Conservation (phyloP, 2,888 invertebrate genomes). For the Rotaria macrura region DNA sequence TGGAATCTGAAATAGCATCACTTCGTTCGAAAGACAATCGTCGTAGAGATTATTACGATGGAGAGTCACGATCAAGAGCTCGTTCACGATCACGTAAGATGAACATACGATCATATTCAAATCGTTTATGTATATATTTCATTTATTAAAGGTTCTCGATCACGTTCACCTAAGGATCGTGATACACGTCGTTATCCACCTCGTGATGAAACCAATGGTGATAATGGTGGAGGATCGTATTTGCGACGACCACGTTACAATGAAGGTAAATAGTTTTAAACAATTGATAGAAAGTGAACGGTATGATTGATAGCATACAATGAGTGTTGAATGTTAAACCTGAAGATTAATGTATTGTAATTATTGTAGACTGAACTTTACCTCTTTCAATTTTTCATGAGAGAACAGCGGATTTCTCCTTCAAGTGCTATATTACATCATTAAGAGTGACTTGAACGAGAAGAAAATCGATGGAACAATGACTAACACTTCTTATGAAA, state of each 20-base stretch:
- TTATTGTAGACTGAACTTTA: too few relatives aligned
- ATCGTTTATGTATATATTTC: not conserved
- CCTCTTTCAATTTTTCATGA: too few relatives aligned
- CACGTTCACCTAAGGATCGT: not conserved
- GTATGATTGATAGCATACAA: too few relatives aligned
- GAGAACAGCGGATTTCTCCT: too few relatives aligned
- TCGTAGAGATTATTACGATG: not conserved
- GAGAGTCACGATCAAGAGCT: not conserved
- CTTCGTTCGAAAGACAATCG: conserved; percentile 6
- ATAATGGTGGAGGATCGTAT: not conserved
- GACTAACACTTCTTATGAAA: too few relatives aligned
- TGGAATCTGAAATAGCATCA: not conserved
- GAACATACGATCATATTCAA: not conserved
- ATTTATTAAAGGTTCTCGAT: not conserved
- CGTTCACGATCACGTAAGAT: not conserved
- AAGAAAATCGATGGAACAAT: too few relatives aligned
- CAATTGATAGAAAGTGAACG: too few relatives aligned
- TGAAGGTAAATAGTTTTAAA: not conserved
- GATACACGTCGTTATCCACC: conserved; percentile 1
- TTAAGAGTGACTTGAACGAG: too few relatives aligned
- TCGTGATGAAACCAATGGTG: not conserved
- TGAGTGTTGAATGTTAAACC: too few relatives aligned
- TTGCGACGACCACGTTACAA: not conserved
- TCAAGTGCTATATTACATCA: too few relatives aligned
- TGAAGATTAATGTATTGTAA: too few relatives aligned